Conservation (phyloP, 2,888 invertebrate genomes). For the Apotomis turbidana region DNA sequence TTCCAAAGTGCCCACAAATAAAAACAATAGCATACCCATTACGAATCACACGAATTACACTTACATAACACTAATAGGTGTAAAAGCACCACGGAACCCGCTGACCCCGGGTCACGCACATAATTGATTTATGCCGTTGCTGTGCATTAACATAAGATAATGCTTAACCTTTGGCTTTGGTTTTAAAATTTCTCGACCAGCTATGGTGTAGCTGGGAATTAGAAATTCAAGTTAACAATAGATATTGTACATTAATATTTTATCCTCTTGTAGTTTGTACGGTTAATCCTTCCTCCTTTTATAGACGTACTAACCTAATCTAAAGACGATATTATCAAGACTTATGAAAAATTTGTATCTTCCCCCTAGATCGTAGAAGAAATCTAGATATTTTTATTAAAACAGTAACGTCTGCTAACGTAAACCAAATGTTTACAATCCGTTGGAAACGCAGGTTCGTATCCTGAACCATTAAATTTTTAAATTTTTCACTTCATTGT, state of each 20-base stretch:
- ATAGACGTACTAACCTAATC: no score
- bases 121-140: conserved; percentile 81
- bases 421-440: no score
- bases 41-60: conserved; percentile 49
- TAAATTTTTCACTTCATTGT: no score
- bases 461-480: no score
- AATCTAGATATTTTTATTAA: no score
- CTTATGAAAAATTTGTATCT: no score
- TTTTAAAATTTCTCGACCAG: conserved; percentile 75
- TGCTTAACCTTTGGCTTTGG: conserved; percentile 77
- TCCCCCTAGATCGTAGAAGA: no score
- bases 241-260: background rate
- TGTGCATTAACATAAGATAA: conserved; percentile 82
- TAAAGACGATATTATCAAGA: no score
- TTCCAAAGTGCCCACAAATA: background rate
- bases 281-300: no score
- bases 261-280: no score
- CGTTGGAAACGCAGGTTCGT: no score
- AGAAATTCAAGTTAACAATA: conserved; percentile 35
- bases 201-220: conserved; percentile 52
- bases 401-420: no score
- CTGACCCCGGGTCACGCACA: conserved; percentile 76
- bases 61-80: conserved; percentile 69
- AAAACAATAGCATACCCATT: conserved; percentile 42
- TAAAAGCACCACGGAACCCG: conserved; percentile 65